Evolutionary conservation across 1,140 invertebrate species (phyloP), one percentile per base, ranked within the genome.

Genomic region (Euschistus heros): DNA sequence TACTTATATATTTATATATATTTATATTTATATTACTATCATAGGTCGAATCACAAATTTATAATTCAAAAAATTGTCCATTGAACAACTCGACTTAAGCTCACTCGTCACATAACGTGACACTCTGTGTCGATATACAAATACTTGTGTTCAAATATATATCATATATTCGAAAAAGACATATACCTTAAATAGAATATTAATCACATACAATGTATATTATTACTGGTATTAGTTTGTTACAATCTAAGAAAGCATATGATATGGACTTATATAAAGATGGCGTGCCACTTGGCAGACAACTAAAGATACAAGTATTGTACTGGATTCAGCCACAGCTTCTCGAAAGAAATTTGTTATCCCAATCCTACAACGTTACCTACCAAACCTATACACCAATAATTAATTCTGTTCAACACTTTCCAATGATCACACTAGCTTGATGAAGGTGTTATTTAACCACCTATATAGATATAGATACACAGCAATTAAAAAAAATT

Each of bases 201-300:
- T 46, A 63, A 66, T 66, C 64, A 66, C 64, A 66, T 66, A 66
- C 30, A 65, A 60, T 57, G 42, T 66, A 65, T 65, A 64, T 64
- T 47, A 47, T 66, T 46, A 66, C 55, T 66, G 64, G 64, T 65
- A 59, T 60, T 55, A 60, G 33, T 64, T 55, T 64, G 63, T 65
- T 65, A 65, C 64, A 33, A 57, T 27, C 64, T 66, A 66, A 57
- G 54, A 65, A 65, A 66, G 64, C 64, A 64, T 64, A 30, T 66
- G 64, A 66, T 66, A 66, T 66, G 64, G 64, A 64, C 63, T 64
- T 26, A 42, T 42, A 62, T 14, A 57, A 57, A 57, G 54, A 57
- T 57, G 54, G 54, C 54, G 54, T 57, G 37, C 37, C 61, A 46
- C 22, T 15, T 47, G 61, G 22, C 37, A 20, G 59, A 62, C 26